Evolutionary conservation across 2,113 vertebrate species (phyloP).

Genomic region (Erythrolamprus reginae): DNA sequence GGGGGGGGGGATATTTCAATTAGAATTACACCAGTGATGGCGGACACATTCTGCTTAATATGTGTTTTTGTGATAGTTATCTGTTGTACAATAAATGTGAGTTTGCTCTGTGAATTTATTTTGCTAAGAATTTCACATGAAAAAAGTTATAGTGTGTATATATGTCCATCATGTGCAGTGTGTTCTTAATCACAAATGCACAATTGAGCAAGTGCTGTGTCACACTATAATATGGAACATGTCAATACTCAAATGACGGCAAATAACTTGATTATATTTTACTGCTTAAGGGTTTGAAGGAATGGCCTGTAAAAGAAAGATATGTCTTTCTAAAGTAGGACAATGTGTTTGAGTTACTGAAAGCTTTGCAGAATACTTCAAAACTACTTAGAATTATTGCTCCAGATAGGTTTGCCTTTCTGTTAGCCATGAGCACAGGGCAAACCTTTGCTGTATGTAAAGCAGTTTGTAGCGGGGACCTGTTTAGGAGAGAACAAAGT

Average conservation of each 20-base stretch:
- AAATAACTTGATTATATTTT: slow-evolving; percentile 26
- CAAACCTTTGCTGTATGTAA: slow-evolving; percentile 18
- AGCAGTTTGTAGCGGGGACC: not conserved
- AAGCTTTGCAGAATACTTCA: slow-evolving; percentile 12
- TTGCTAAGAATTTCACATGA: not conserved
- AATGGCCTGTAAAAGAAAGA: slow-evolving; percentile 6
- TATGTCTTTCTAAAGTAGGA: slow-evolving; percentile 16
- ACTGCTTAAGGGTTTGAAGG: slow-evolving; percentile 13
- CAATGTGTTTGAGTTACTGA: not conserved
- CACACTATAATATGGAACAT: not conserved
- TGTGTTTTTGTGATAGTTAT: not conserved
- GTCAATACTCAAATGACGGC: not conserved
- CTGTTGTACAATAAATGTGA: not conserved
- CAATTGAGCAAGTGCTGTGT: not conserved
- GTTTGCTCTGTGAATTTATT: not conserved
- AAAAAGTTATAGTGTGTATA: not conserved
- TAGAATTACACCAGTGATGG: not conserved
- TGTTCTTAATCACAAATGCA: slow-evolving; percentile 5
- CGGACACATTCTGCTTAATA: not conserved
- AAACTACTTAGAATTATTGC: slow-evolving; percentile 37
- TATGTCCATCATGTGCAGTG: slow-evolving; percentile 15
- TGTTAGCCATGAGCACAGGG: not conserved
- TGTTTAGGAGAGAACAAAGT: slow-evolving; percentile 20
- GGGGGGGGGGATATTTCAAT: not conserved
- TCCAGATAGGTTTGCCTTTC: not conserved